Conservation (phyloP, 1,140 invertebrate species). For the Aphidius ervi region DNA sequence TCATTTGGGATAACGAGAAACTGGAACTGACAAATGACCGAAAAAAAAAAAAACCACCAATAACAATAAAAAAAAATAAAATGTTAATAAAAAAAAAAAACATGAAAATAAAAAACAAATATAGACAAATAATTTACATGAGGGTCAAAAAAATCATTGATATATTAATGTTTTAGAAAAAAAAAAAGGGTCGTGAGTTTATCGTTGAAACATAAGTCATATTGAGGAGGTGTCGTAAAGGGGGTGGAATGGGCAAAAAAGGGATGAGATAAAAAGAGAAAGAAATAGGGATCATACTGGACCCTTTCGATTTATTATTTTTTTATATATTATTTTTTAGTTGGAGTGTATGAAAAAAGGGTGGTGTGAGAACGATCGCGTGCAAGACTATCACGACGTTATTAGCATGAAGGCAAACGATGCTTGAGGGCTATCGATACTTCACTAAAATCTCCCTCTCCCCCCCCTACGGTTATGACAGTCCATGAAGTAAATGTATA, state of each 20-base stretch:
- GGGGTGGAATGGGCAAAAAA: slow-evolving; percentile 23
- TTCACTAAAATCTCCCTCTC: neutral
- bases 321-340: too few species aligned
- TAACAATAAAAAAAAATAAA: neutral
- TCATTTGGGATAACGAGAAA: neutral
- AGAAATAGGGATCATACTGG: neutral
- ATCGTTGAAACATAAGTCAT: slow-evolving; percentile 32
- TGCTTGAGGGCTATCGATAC: slow-evolving; percentile 29
- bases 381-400: slow-evolving; percentile 38
- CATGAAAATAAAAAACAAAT: neutral
- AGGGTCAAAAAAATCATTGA: slow-evolving; percentile 13
- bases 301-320: too few species aligned
- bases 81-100: slow-evolving; percentile 2
- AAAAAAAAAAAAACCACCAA: slow-evolving; percentile 10
- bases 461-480: neutral
- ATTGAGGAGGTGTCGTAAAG: slow-evolving; percentile 19
- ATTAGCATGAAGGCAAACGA: slow-evolving; percentile 40
- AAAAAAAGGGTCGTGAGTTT: slow-evolving; percentile 3
- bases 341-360: neutral
- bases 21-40: slow-evolving; percentile 19
- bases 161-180: neutral
- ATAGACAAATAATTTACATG: slow-evolving; percentile 10
- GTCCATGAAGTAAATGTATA: too few species aligned
- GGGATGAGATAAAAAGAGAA: slow-evolving; percentile 11
- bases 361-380: slow-evolving; percentile 28